Base-by-base conservation (phyloP, 2,113 vertebrate species). In the Scatophagus argus region DNA sequence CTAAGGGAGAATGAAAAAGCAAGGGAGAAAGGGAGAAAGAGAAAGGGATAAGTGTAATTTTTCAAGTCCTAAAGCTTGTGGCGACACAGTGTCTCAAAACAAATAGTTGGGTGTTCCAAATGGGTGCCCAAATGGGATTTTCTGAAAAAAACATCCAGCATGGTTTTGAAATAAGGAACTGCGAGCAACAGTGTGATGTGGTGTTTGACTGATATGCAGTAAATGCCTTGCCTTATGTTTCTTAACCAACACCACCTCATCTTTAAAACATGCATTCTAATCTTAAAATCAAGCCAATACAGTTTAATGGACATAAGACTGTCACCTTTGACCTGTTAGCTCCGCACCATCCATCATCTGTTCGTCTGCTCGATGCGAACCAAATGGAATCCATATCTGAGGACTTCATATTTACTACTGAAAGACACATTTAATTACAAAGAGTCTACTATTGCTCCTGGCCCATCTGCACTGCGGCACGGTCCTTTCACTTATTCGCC, bases 391-490 rank as follows among this genome's bases (percentile, higher is more conserved):
- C 88, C 85, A 88, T 91, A 88, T 87, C 78, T 79, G 79, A 85
- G 66, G 79, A 82, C 82, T 79, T 83, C 27, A 90, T 78, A 91
- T 93, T 93, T 91, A 91, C 83, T 67, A 82, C 87, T 27, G 81
- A 87, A 67, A 88, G 81, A 89, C 65, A 58, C 82, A 89, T 91
- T 92, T 91, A 94, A 92, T 94, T 90, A 93, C 75, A 80, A 82
- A 78, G 75, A 75, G 56, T 82, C 85, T 27, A 81, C 85, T 76
- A 70, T 72, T 61, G 84, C 83, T 87, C 47, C 64, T 75, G 74
- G 89, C 83, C 79, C 85, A 66, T 88, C 90, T 90, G 83, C 89
- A 88, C 87, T 84, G 91, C 83, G 80, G 78, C 83, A 81, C 39
- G 81, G 79, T 83, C 75, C 88, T 80, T 81, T 74, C 31, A 58